Conservation (phyloP, 2,888 invertebrate genomes). For the Eilema griseolum region DNA sequence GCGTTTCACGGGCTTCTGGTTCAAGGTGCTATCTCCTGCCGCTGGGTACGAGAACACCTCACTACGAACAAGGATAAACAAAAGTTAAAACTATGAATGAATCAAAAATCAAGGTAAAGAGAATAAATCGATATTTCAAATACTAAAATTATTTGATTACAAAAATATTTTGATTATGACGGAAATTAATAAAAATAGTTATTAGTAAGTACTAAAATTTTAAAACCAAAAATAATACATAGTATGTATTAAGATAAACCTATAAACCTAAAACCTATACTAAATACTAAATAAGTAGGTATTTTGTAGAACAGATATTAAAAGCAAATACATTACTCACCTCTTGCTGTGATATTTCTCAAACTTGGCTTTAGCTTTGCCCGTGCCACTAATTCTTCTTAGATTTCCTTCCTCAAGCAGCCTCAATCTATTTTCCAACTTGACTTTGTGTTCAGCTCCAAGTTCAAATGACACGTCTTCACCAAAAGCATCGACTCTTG, state of each 20-base stretch:
- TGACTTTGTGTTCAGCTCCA: slow-evolving; percentile 96
- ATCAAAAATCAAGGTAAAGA: too few species aligned
- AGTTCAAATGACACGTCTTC: slow-evolving; percentile 94
- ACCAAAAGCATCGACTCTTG: slow-evolving; percentile 98
- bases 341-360: slow-evolving; percentile 96
- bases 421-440: slow-evolving; percentile 92
- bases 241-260: too few species aligned
- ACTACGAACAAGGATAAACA: slow-evolving; percentile 72
- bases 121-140: not conserved
- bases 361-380: slow-evolving; percentile 95
- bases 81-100: not conserved
- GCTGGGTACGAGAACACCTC: slow-evolving; percentile 93
- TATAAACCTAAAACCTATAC: too few species aligned
- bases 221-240: too few species aligned
- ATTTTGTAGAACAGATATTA: too few species aligned
- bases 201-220: too few species aligned
- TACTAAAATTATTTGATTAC: not conserved
- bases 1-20: slow-evolving; percentile 85
- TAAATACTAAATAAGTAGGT: too few species aligned
- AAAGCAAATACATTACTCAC: too few species aligned
- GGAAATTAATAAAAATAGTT: not conserved
- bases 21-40: slow-evolving; percentile 94
- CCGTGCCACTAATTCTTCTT: slow-evolving; percentile 94
- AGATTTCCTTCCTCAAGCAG: slow-evolving; percentile 95
- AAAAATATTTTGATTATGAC: not conserved